A percentile compares a stretch with the other conserved stretches of the same genome.
These are phyloP conservation scores for Silurus lanzhouensis DNA, from an alignment of 2,797 vertebrate genomes.

Conservation along the genomic window DNA sequence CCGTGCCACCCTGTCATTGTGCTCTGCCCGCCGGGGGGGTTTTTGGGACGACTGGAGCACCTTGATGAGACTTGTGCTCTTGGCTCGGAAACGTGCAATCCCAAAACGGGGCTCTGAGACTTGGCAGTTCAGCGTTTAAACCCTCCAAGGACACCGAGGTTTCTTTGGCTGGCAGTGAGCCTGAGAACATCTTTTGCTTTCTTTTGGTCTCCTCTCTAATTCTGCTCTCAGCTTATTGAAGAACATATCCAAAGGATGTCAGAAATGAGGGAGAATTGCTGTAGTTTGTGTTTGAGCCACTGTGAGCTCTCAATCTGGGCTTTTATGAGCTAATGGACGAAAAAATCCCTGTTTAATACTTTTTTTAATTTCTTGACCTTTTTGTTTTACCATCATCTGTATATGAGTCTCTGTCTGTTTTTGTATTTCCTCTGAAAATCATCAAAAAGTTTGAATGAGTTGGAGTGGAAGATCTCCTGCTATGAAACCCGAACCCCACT, in stretches of 20 bases:
- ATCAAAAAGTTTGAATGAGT: too few relatives aligned
- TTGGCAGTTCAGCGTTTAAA: conserved; percentile 48
- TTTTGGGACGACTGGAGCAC: conserved; percentile 22
- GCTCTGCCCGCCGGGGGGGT: conserved; percentile 38
- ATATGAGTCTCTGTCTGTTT: too few relatives aligned
- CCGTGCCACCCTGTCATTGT: conserved; percentile 45
- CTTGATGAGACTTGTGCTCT: conserved; percentile 34
- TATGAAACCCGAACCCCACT: too few relatives aligned
- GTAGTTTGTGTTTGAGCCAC: conserved; percentile 32
- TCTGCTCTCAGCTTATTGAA: conserved; percentile 15
- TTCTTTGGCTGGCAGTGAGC: conserved; percentile 42
- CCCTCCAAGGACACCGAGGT: conserved; percentile 46
- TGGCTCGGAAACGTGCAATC: conserved; percentile 29
- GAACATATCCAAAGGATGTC: conserved; percentile 20
- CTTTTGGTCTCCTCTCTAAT: conserved; percentile 4
- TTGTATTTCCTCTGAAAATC: too few relatives aligned
- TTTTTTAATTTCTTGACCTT: too few relatives aligned
- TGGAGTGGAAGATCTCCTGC: too few relatives aligned
- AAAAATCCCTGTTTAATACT: too few relatives aligned
- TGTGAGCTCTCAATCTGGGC: neutral
- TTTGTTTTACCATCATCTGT: neutral
- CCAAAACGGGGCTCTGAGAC: conserved; percentile 42
- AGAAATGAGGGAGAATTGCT: conserved; percentile 17
- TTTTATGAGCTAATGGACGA: conserved; percentile 33
- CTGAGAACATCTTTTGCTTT: conserved; percentile 41